Evolutionary conservation across 2,113 vertebrate genomes (phyloP).

Genomic region (Takifugu bimaculatus): DNA sequence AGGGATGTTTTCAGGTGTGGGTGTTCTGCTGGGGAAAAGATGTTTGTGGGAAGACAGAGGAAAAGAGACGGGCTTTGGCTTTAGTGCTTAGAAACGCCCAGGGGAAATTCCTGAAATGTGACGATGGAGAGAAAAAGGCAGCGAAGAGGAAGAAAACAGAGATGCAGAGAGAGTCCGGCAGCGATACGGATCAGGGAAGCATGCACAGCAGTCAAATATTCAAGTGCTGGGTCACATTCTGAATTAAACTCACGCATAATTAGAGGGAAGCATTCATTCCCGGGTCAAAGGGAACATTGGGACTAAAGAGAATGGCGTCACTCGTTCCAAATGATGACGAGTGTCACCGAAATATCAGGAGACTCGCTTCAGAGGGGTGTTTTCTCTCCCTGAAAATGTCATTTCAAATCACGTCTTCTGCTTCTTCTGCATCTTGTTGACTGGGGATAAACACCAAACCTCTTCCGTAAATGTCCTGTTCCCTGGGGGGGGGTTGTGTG

Average conservation of each 20-base stretch:
- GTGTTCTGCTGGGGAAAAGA: neutral
- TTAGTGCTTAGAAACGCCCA: conserved; percentile 33
- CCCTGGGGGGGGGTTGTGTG: conserved; percentile 1
- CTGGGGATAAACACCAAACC: conserved; percentile 8
- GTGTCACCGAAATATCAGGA: conserved; percentile 38
- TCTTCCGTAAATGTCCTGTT: conserved; percentile 27
- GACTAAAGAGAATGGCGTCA: conserved; percentile 52
- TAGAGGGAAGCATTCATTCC: conserved; percentile 60
- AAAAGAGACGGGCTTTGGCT: conserved; percentile 33
- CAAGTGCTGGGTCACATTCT: conserved; percentile 72
- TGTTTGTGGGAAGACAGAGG: conserved; percentile 1
- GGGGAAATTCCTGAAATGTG: conserved; percentile 68
- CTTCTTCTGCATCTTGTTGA: neutral
- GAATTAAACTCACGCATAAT: conserved; percentile 69
- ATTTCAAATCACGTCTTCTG: conserved; percentile 1
- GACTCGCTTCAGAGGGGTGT: conserved; percentile 24
- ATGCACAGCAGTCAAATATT: conserved; percentile 69
- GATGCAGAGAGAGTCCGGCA: conserved; percentile 33
- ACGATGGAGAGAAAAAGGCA: conserved; percentile 37
- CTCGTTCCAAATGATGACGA: conserved; percentile 59
- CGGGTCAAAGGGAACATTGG: conserved; percentile 58
- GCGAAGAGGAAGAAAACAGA: conserved; percentile 32
- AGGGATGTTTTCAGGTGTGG: conserved; percentile 1
- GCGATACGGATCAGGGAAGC: conserved; percentile 62
- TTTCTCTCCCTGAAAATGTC: neutral